These are phyloP conservation scores for Hydropotes inermis DNA, from an alignment of 2,113 vertebrate genomes.

Conservation along the genomic window DNA sequence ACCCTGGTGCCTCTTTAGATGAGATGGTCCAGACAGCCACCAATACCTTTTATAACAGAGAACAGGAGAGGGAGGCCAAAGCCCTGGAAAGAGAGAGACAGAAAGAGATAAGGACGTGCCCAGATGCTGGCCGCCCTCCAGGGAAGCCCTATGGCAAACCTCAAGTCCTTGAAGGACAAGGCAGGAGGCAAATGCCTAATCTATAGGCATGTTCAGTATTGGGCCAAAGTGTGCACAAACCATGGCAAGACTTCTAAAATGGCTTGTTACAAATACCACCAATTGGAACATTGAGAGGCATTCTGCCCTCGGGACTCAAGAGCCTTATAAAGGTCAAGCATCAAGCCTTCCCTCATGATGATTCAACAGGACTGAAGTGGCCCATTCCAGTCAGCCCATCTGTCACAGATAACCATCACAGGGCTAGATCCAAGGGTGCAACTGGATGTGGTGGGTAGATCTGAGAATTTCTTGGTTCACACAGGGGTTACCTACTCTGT, in stretches of 20 bases:
- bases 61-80: background rate
- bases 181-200: background rate
- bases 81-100: background rate
- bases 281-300: background rate
- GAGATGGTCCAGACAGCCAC: background rate
- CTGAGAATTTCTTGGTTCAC: background rate
- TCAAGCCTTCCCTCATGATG: background rate
- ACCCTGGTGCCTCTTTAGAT: background rate
- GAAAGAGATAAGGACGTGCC: background rate
- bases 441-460: background rate
- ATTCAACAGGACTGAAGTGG: background rate
- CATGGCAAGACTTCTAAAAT: background rate
- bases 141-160: background rate
- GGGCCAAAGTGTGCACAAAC: background rate
- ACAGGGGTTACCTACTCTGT: background rate
- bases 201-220: background rate
- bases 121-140: background rate
- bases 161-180: background rate
- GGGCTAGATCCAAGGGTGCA: background rate
- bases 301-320: background rate
- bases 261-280: background rate
- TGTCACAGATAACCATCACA: background rate
- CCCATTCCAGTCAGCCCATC: rapidly evolving
- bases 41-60: background rate
- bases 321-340: background rate